Evolutionary conservation across 1,140 invertebrate genomes (phyloP), one percentile per base, ranked within the genome.

Genomic region (Heliconius congener): DNA sequence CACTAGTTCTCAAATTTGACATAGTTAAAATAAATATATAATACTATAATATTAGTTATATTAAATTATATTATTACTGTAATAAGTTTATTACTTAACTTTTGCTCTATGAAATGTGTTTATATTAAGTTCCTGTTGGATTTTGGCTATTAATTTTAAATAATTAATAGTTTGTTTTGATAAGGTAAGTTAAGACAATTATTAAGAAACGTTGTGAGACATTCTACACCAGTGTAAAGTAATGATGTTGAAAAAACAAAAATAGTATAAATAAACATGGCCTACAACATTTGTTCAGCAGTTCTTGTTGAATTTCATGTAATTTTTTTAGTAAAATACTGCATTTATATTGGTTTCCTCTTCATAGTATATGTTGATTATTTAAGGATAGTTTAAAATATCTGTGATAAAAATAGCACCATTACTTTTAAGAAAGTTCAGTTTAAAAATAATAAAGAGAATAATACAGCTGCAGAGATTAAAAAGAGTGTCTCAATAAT

Each of bases 1-100:
- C 18, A 73, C 81, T 82, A 79, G 72, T 85, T 27, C 37, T 39
- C 76, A 81, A 81, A 81, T 79, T 83, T 60, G 19, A 60, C 46
- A n/a, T 79, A 74, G 42, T 4, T 46, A 37, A 72, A 37, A 74
- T 75, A 30, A 8, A 34, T 52, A 8, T 18, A 72, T 42, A 27
- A 42, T 39, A 42, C 37, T n/a, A 72, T 39, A 16, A 72, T 42
- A 72, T 72, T 37, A 39, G 37, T 72, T 57, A 39, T 66, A 66
- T 66, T 57, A 66, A 66, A 66, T 27, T 66, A 66, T 66, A 16
- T 27, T 27, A 23, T 27, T 66, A 66, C 55, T 60, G n/a, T 60
- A 60, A 60, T 23, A 60, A 60, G 8, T 60, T 23, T 60, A 60
- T 60, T 60, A 60, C n/a, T 60, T 23, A 23, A 23, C 55, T 27